Conservation (phyloP, 1,140 invertebrate species). For the Leptopilina clavipes region DNA sequence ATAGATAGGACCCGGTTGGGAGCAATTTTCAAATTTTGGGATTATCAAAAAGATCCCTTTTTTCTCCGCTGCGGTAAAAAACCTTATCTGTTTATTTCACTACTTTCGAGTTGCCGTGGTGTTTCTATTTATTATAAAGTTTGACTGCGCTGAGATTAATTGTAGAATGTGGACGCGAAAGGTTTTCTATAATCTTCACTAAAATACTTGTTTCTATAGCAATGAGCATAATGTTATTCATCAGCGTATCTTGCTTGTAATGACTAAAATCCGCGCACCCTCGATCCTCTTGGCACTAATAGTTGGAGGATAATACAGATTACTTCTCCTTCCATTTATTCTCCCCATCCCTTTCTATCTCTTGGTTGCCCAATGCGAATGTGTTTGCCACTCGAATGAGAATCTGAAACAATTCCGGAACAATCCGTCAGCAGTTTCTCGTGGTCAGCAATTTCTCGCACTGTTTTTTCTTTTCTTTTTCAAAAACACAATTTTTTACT, state of each 20-base stretch:
- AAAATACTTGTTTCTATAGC: conserved; percentile 44
- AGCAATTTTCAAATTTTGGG: too few relatives aligned
- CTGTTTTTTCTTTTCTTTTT: conserved; percentile 36
- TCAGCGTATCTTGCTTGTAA: conserved; percentile 65
- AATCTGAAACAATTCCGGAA: conserved; percentile 69
- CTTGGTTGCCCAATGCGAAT: conserved; percentile 50
- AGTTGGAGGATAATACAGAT: conserved; percentile 72
- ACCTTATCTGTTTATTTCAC: too few relatives aligned
- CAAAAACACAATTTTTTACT: too few relatives aligned
- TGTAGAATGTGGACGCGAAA: background rate
- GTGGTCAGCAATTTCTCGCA: conserved; percentile 63
- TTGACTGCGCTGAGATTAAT: background rate
- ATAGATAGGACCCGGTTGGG: too few relatives aligned
- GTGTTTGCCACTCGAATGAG: conserved; percentile 67
- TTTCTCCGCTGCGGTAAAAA: too few relatives aligned
- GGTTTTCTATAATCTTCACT: conserved; percentile 49
- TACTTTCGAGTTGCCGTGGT: too few relatives aligned
- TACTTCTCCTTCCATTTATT: conserved; percentile 59
- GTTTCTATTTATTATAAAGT: background rate
- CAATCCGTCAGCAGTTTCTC: conserved; percentile 60
- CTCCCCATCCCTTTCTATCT: conserved; percentile 51
- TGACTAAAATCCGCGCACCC: conserved; percentile 67
- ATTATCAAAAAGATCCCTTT: too few relatives aligned
- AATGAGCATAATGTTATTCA: conserved; percentile 66
- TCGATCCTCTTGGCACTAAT: conserved; percentile 70